phyloP scores from a whole-genome alignment of 1,140 invertebrate genomes.

The Drosophila orosa region DNA sequence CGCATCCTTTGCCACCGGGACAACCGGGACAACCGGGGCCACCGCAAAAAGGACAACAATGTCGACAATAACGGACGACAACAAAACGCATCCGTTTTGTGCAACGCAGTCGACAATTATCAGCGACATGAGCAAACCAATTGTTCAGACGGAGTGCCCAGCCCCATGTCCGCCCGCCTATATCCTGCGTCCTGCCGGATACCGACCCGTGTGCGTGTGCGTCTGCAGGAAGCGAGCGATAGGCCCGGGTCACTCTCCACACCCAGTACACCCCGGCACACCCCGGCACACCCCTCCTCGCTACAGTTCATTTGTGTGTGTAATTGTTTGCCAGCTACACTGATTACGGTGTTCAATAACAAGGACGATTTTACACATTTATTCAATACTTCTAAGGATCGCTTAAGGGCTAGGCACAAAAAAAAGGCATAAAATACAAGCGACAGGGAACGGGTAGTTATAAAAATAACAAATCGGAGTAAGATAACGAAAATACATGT shows the following conservation, averaged over 20 bases:
- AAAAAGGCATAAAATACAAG: constrained; percentile 29
- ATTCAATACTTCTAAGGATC: constrained; percentile 73
- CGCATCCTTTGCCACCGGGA: constrained; percentile 15
- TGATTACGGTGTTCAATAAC: constrained; percentile 67
- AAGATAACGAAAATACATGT: constrained; percentile 32
- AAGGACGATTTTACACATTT: constrained; percentile 71
- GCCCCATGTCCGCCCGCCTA: constrained; percentile 20
- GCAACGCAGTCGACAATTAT: constrained; percentile 74
- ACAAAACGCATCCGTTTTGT: constrained; percentile 69
- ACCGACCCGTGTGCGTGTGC: constrained; percentile 11
- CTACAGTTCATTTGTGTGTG: constrained; percentile 52
- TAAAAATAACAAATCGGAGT: constrained; percentile 33
- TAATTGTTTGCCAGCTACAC: constrained; percentile 60
- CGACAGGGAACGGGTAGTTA: neutral
- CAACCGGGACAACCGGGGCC: too few species aligned
- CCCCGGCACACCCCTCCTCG: neutral
- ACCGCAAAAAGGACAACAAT: constrained; percentile 43
- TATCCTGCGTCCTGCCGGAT: constrained; percentile 11
- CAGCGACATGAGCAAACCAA: constrained; percentile 80
- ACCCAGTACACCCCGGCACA: too few species aligned
- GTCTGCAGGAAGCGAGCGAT: constrained; percentile 26
- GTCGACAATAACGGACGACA: constrained; percentile 6
- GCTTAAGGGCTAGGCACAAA: constrained; percentile 63
- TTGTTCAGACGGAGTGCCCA: constrained; percentile 39
- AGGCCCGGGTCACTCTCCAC: constrained; percentile 15